These are phyloP conservation scores for Hippocampus comes DNA, from an alignment of 2,113 vertebrate species.

Conservation along the genomic window DNA sequence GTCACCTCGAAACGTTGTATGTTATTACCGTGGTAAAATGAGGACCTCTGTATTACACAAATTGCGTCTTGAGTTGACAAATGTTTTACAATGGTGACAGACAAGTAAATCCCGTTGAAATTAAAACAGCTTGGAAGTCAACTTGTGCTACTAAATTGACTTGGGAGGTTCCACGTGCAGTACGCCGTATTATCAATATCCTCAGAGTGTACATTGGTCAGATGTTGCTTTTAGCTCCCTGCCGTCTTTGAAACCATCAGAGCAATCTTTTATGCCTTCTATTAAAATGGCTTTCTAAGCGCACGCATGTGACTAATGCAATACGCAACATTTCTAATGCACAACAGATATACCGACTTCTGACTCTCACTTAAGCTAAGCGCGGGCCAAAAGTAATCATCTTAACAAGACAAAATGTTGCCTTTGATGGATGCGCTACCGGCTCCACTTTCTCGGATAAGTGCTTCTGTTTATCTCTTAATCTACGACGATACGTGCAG, in stretches of 20 bases:
- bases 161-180: background rate
- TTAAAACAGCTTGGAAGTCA: background rate
- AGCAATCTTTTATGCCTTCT: background rate
- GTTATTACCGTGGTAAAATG: too few species aligned
- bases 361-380: conserved; percentile 34
- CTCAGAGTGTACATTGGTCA: background rate
- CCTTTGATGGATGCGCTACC: conserved; percentile 2
- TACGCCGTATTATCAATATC: background rate
- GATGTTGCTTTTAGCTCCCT: background rate
- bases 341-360: conserved; percentile 47
- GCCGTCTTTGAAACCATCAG: background rate
- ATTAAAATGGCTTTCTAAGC: background rate
- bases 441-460: conserved; percentile 23
- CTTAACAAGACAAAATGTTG: conserved; percentile 45
- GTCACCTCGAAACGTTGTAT: too few species aligned
- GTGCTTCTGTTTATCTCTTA: conserved; percentile 33
- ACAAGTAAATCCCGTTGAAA: too few species aligned
- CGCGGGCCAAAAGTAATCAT: conserved; percentile 33
- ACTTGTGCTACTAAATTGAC: background rate
- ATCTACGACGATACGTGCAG: conserved; percentile 23
- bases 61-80: background rate
- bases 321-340: conserved; percentile 23
- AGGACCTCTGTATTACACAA: too few species aligned
- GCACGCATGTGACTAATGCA: background rate
- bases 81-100: background rate